Base-by-base conservation (phyloP, 2,797 vertebrate species). In the Xiphorhynchus erythropygius region DNA sequence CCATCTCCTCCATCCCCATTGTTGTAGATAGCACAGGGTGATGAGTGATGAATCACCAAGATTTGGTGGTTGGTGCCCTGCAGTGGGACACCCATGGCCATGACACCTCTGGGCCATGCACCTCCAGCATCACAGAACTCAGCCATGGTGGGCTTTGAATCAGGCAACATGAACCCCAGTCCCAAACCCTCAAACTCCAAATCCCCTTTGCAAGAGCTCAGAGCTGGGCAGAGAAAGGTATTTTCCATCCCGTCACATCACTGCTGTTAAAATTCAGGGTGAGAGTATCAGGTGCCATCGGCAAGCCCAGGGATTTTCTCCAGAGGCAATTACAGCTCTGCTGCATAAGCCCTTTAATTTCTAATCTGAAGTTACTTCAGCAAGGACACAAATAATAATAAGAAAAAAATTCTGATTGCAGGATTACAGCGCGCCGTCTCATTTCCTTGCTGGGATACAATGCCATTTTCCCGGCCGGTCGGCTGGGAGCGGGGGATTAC, bases 301-400 rank as follows among this genome's bases (percentile, higher is more conserved):
- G 44, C 63, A 64, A 95, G 19, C 35, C 22, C 1, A 0, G 23
- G 46, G 75, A 67, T 90, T 93, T 94, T 94, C 87, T 91, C 62
- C 57, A 8, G 7, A 81, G 82, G 69, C 73, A 94, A 84, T 82
- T 88, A 89, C 85, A 88, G 70, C 53, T 88, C 57, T 84, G 67
- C 78, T 55, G 64, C 67, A 68, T 64, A 59, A 92, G 82, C 65
- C 52, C 63, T 82, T 96, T 82, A 87, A 80, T 88, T 96, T 89
- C 84, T 95, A 88, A 96, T 76, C 71, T 25, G 64, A 90, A 91
- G 62, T 80, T 53, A 47, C 91, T 95, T 94, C 75, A 75, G 76
- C 53, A 71, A 94, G 64, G 70, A 93, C 65, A 93, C 87, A 71
- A 85, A 84, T 47, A 71, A 56, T 18, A 37, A 68, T n/a, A 62